Evolutionary conservation across 2,113 vertebrate species (phyloP).

Genomic region (Otus sunia): DNA sequence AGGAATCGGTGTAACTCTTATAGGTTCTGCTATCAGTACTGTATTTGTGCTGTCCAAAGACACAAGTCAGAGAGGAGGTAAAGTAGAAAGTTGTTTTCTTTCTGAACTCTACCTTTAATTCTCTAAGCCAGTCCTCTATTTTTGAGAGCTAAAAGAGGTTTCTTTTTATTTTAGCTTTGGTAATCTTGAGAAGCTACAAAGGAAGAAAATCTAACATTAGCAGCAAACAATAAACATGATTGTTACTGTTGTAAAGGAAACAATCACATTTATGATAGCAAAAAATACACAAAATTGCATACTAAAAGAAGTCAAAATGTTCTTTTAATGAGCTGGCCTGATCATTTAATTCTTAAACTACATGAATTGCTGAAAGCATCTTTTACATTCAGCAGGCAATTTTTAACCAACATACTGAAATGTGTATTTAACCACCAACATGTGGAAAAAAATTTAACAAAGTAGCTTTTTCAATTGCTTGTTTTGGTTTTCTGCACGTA

Average conservation of each 20-base stretch:
- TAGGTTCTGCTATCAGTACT: not conserved
- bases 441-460: not conserved
- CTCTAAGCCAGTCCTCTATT: not conserved
- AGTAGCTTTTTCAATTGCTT: not conserved
- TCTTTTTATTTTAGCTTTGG: not conserved
- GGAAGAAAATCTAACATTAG: not conserved
- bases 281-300: not conserved
- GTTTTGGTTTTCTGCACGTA: not conserved
- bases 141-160: not conserved
- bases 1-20: not conserved
- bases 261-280: not conserved
- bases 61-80: not conserved
- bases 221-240: not conserved
- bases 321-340: not conserved
- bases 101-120: not conserved
- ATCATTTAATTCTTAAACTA: not conserved
- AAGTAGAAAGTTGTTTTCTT: not conserved
- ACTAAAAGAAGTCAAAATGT: not conserved
- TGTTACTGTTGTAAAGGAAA: not conserved
- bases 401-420: not conserved
- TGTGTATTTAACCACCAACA: not conserved
- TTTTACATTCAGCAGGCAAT: not conserved
- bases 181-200: not conserved
- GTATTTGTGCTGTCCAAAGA: not conserved
- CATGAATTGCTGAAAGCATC: not conserved